Conservation (phyloP, 2,797 vertebrate genomes). For the Apogon talboti region DNA sequence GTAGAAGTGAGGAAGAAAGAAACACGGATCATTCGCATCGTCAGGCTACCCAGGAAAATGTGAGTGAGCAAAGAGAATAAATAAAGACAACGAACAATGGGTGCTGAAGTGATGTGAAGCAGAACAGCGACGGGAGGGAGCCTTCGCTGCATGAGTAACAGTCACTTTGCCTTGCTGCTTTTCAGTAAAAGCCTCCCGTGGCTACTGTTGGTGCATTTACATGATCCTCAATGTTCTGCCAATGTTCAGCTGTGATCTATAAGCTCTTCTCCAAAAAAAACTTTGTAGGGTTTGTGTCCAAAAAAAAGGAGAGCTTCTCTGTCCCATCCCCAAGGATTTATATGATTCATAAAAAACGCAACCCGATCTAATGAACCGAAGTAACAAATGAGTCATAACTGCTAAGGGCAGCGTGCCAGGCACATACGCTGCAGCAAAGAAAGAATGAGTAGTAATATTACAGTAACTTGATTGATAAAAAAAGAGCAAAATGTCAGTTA, state of each 20-base stretch:
- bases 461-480: too few species aligned
- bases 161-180: conserved; percentile 18
- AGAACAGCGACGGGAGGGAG: conserved; percentile 5
- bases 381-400: too few species aligned
- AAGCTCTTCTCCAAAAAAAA: conserved; percentile 9
- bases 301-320: neutral
- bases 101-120: conserved; percentile 22
- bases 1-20: neutral
- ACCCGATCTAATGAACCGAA: neutral
- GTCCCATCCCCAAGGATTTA: neutral
- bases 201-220: conserved; percentile 23
- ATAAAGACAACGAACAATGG: conserved; percentile 8
- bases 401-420: too few species aligned
- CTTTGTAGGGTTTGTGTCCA: neutral
- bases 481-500: too few species aligned
- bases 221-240: conserved; percentile 13
- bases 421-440: too few species aligned
- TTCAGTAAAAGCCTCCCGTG: conserved; percentile 35
- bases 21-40: neutral
- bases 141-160: conserved; percentile 28
- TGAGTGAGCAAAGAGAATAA: conserved; percentile 5
- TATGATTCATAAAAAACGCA: conserved; percentile 4
- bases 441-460: too few species aligned
- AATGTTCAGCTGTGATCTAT: conserved; percentile 13
- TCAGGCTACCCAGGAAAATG: conserved; percentile 14